Base-by-base conservation (phyloP, 2,797 vertebrate species). In the Microctenopoma steveboyesi region DNA sequence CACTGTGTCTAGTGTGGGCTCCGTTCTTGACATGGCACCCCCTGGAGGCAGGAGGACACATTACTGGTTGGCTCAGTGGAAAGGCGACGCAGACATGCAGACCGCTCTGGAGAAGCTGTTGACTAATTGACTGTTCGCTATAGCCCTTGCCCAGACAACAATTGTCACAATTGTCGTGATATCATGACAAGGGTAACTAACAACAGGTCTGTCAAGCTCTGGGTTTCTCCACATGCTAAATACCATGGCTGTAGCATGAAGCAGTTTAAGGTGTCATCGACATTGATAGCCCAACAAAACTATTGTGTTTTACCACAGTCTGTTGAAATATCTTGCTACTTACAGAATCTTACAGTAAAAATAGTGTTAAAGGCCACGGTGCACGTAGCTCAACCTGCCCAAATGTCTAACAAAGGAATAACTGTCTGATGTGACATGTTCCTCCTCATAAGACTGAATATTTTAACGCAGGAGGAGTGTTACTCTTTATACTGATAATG, bases 1-100 rank as follows among this genome's bases (percentile, higher is more conserved):
- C 95, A 98, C 96, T 74, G 94, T 91, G 95, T 96, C 95, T 96
- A 98, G 96, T 92, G 98, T 98, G 95, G 98, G 98, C 93, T 97
- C 95, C 93, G 95, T 95, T 93, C 96, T 96, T 93, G 94, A 96
- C 88, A 96, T 93, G 95, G 96, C 97, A 94, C 94, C 96, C 94
- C 97, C 98, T 99, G 95, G 94, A 96, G 96, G 96, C 95, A 98
- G 97, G 91, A 92, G 89, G 89, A 93, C 84, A 93, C 84, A 83
- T 91, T 92, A 90, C 85, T 81, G 75, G 68, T 78, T 56, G 80
- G 84, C 81, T 89, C 66, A 68, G 51, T 4, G 39, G 81, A 76
- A 1, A 71, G 66, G 72, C 63, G 67, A 84, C 78, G 86, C 82
- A 89, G 81, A 60, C 91, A 92, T 90, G 90, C 92, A 92, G 76